phyloP scores from a whole-genome alignment of 2,888 invertebrate genomes.

The Drosophila stalkeri region DNA sequence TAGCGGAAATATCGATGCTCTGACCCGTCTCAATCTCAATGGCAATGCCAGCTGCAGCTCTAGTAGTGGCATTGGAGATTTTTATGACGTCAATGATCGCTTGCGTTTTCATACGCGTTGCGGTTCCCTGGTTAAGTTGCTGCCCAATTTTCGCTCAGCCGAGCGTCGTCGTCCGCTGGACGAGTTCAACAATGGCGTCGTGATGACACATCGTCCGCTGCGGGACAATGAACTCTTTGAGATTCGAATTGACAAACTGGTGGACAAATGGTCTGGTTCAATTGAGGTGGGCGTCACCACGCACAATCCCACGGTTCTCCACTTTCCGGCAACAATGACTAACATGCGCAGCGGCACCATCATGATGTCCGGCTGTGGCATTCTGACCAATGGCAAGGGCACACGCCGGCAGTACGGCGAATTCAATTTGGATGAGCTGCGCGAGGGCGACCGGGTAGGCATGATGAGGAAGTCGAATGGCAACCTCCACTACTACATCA shows the following conservation, averaged over 20 bases:
- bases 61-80: slow-evolving; percentile 53
- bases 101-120: slow-evolving; percentile 95
- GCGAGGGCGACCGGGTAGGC: slow-evolving; percentile 96
- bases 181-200: slow-evolving; percentile 98
- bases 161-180: slow-evolving; percentile 95
- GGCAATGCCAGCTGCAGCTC: slow-evolving; percentile 30
- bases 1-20: slow-evolving; percentile 44
- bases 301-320: slow-evolving; percentile 94
- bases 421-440: slow-evolving; percentile 96
- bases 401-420: slow-evolving; percentile 96
- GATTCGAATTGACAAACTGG: slow-evolving; percentile 96
- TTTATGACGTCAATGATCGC: slow-evolving; percentile 87
- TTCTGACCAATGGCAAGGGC: slow-evolving; percentile 97
- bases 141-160: slow-evolving; percentile 93
- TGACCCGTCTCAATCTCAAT: slow-evolving; percentile 45
- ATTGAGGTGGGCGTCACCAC: slow-evolving; percentile 95
- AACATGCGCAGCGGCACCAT: slow-evolving; percentile 96
- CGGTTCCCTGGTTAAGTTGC: slow-evolving; percentile 94
- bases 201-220: slow-evolving; percentile 96
- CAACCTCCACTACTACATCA: slow-evolving; percentile 96
- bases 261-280: slow-evolving; percentile 95
- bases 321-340: slow-evolving; percentile 98
- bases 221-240: slow-evolving; percentile 96
- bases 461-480: slow-evolving; percentile 94
- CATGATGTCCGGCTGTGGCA: slow-evolving; percentile 99